A percentile compares a stretch with the other conserved stretches of the same genome.
Evolutionary conservation across 2,113 vertebrate genomes (phyloP).

Genomic region (Rattus norvegicus): GRCr8 NC_086019.1:126687001-126687500

Average conservation of each 20-base stretch:
- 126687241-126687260: conserved; percentile 98
- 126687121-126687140: conserved; percentile 98
- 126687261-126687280: conserved; percentile 30
- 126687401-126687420: background rate
- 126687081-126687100: conserved; percentile 99
- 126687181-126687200: conserved; percentile 85
- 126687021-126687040: background rate
- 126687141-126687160: conserved; percentile 98
- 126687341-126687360: background rate
- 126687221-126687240: conserved; percentile 96
- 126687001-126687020: background rate
- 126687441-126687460: background rate
- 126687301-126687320: background rate
- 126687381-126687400: background rate
- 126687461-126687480: background rate
- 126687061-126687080: conserved; percentile 94
- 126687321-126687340: background rate
- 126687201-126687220: conserved; percentile 94
- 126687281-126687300: background rate
- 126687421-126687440: background rate
- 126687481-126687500: background rate
- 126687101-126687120: conserved; percentile 97
- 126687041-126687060: background rate
- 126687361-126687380: background rate
- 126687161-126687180: conserved; percentile 99